Evolutionary conservation across 2,113 vertebrate genomes (phyloP), one percentile per base, ranked within the genome.

Genomic region (Gambusia holbrooki): DNA sequence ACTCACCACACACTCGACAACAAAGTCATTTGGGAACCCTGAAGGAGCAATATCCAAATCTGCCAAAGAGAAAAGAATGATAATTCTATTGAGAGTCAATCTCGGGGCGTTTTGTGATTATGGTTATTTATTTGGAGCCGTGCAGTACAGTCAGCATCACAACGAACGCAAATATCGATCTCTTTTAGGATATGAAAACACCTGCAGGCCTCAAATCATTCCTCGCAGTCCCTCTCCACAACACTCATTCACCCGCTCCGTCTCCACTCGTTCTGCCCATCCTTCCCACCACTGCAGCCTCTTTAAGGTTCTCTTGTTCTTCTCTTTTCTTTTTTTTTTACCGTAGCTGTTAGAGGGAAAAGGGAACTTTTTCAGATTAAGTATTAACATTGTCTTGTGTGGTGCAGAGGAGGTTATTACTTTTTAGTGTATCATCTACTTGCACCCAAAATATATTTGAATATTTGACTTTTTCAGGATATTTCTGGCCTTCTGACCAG

Each of bases 71-170:
- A 91, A 92, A 84, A 91, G 85, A 91, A 92, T 92, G 90, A 93
- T 93, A 92, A 92, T 92, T 90, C 89, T 93, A 92, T 93, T 90
- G 88, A 92, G 93, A 94, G 93, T 90, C 92, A 89, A 94, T 94
- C 92, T 92, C 74, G 84, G 87, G 83, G 89, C 86, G 76, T 90
- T 94, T 93, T 92, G 90, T 94, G 93, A 94, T 94, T 92, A 93
- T 89, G 91, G 92, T 95, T 94, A 95, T 94, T 94, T 94, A 94
- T 94, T 93, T 90, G 90, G 85, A 88, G 85, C 85, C 32, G 82
- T 81, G 40, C 48, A 13, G 90, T 93, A 92, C 88, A 91, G 89
- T 87, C 83, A 72, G 87, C 88, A 80, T 88, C 86, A 88, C 84
- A 92, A 90, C 87, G 79, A 92, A 93, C 89, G 83, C 86, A 87